Percentiles rank a stretch among this genome's conserved stretches.
Conservation (phyloP, 2,888 invertebrate species). For the Amitus sp. region DNA sequence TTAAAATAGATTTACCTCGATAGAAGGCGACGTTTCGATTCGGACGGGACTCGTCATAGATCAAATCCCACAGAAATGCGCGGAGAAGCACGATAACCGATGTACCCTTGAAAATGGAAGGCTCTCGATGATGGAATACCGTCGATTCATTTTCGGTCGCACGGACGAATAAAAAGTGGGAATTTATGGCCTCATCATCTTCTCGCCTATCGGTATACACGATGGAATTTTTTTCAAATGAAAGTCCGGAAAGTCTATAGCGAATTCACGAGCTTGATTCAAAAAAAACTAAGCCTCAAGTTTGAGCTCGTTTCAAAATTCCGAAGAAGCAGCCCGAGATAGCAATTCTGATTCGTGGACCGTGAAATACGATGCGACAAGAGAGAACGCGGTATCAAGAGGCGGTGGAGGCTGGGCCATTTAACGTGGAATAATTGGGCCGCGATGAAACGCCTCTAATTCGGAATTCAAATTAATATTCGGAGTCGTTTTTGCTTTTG, state of each 20-base stretch:
- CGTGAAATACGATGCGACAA: background rate
- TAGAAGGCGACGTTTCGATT: conserved; percentile 33
- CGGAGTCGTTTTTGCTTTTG: too few species aligned
- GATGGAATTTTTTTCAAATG: conserved; percentile 29
- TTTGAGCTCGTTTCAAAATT: background rate
- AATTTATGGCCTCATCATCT: conserved; percentile 37
- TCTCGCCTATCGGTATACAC: conserved; percentile 32
- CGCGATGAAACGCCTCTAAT: conserved; percentile 12
- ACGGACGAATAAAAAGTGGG: conserved; percentile 26
- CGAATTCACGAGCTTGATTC: conserved; percentile 24
- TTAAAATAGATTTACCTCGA: conserved; percentile 32
- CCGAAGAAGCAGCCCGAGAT: background rate
- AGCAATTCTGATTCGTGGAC: background rate
- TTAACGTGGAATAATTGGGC: conserved; percentile 18
- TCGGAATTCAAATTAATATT: conserved; percentile 6
- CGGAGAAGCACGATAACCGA: conserved; percentile 36
- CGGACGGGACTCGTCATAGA: conserved; percentile 31
- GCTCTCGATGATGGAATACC: conserved; percentile 34
- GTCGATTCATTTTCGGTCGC: conserved; percentile 32
- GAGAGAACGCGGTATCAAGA: conserved; percentile 5
- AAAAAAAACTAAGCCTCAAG: background rate
- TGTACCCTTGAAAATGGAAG: conserved; percentile 35
- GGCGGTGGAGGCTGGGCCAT: background rate
- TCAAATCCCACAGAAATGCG: conserved; percentile 32
- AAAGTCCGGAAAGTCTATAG: conserved; percentile 14